Base-by-base conservation (phyloP, 1,140 invertebrate species). In the Drosophila arizonae region DNA sequence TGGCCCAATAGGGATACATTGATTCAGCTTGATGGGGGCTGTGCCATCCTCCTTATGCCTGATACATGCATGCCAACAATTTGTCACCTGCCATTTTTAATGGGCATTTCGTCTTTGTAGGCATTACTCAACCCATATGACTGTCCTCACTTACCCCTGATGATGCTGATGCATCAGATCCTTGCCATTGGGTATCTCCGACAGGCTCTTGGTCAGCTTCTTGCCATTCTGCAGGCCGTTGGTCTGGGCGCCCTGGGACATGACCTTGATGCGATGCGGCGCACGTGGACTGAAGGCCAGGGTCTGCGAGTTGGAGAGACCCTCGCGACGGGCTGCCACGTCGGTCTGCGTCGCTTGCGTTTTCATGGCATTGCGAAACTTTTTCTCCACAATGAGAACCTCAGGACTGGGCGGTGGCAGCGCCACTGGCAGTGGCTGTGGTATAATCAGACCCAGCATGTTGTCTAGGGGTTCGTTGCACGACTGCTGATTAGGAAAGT, bases 261-360 rank as follows among this genome's bases (percentile, higher is more conserved):
- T 96, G 95, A 97, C 97, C 90, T 95, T 96, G 43, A 97, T 96
- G 94, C 95, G 84, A 91, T 94, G 94, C 6, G 94, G 93, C 4
- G 94, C 94, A 36, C 95, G 90, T 6, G 96, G 96, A 92, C 96
- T 97, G 5, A 97, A 92, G 9, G 95, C 96, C 64, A 96, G 92
- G 78, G 95, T 94, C 77, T 95, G 95, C 3, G 96, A 95, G 50
- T 79, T 82, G n/a, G 94, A 94, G 6, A 94, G 90, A 13, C 94
- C 94, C 90, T 96, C 95, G 48, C 95, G 93, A 1, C 84, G 79
- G 4, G 84, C 77, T 0, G 61, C 82, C 75, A 94, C 93, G 91
- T 98, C 97, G 26, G 97, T 98, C 92, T 98, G 97, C 0, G 97
- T 98, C 1, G 97, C 97, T 93, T 98, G 97, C 0, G 97, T 97